phyloP scores from a whole-genome alignment of 2,797 vertebrate genomes.

The Lutjanus argentimaculatus region DNA sequence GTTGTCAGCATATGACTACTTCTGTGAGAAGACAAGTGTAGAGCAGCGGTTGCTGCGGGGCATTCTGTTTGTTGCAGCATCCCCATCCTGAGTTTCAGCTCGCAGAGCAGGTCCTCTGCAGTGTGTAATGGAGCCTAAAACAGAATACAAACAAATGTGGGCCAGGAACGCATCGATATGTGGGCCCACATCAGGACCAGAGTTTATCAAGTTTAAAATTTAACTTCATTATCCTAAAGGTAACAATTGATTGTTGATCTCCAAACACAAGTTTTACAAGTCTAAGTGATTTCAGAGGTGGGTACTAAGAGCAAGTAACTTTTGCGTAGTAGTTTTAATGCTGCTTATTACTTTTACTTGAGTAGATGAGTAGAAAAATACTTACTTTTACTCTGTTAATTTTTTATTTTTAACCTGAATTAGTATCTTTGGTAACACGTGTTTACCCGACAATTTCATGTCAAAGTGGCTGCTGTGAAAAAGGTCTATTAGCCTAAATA shows the following conservation, averaged over 20 bases:
- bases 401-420: no score
- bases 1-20: slow-evolving; percentile 49
- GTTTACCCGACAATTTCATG: no score
- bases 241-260: not conserved
- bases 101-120: slow-evolving; percentile 14
- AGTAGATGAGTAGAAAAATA: no score
- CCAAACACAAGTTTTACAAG: no score
- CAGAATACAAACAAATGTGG: slow-evolving; percentile 44
- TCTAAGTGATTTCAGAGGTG: no score
- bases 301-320: no score
- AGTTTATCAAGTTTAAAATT: slow-evolving; percentile 8
- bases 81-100: slow-evolving; percentile 32
- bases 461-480: no score
- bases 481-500: no score
- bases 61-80: slow-evolving; percentile 59
- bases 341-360: no score
- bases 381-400: no score
- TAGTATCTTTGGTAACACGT: no score
- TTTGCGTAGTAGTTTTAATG: not conserved
- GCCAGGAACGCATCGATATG: slow-evolving; percentile 9
- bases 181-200: not conserved
- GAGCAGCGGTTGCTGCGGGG: slow-evolving; percentile 51
- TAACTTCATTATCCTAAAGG: not conserved
- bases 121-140: slow-evolving; percentile 47
- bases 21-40: slow-evolving; percentile 43